Conservation (phyloP, 2,113 vertebrate genomes). For the Centropus bengalensis region DNA sequence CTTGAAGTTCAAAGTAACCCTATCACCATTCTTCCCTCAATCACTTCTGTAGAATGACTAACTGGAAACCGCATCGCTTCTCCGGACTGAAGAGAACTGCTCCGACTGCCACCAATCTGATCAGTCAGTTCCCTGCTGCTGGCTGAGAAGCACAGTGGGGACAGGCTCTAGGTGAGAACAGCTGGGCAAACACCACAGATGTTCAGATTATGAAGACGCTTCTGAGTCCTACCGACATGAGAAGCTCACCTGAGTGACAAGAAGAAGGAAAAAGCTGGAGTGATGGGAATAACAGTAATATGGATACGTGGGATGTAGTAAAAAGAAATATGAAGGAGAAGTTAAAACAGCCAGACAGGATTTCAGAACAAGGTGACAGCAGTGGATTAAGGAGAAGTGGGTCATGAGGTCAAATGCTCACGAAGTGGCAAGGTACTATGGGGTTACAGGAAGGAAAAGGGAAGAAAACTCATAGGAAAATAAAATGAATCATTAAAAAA, state of each 20-base stretch:
- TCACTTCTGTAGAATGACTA: background rate
- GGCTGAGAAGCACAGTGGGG: background rate
- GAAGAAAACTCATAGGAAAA: background rate
- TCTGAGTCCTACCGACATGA: accelerated
- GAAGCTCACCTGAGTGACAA: background rate
- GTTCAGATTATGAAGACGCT: background rate
- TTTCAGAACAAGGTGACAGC: background rate
- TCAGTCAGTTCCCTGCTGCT: background rate
- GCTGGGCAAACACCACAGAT: background rate
- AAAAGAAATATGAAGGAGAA: background rate
- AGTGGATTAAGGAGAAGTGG: background rate
- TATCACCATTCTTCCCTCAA: background rate
- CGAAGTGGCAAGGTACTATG: background rate
- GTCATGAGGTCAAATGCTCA: background rate
- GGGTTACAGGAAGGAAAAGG: background rate
- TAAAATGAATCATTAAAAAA: no score
- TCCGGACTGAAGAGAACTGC: background rate
- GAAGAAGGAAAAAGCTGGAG: background rate
- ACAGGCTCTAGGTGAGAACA: background rate
- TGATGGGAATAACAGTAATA: background rate
- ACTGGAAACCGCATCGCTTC: background rate
- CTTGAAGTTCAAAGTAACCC: background rate
- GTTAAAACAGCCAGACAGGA: background rate
- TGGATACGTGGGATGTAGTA: background rate
- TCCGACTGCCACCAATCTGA: background rate